Conservation (phyloP, 2,113 vertebrate genomes). For the Archilochus colubris region DNA sequence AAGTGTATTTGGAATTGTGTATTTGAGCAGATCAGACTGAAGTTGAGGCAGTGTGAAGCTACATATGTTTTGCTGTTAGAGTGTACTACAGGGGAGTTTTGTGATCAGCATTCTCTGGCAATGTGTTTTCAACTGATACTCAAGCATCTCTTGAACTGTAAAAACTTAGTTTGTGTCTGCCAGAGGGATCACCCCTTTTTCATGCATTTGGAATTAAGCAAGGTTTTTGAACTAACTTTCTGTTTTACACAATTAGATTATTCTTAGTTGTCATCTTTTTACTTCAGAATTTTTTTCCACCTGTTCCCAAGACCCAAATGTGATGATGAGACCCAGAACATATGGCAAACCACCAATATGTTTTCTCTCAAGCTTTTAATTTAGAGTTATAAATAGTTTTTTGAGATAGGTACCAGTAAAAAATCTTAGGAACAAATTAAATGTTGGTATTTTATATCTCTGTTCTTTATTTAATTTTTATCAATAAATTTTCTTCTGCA, state of each 20-base stretch:
- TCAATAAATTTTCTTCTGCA: background rate
- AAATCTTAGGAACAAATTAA: background rate
- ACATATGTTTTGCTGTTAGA: background rate
- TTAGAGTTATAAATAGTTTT: background rate
- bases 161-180: background rate
- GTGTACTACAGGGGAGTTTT: background rate
- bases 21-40: background rate
- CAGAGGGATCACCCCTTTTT: background rate
- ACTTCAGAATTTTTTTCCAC: background rate
- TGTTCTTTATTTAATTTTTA: background rate
- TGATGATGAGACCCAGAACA: background rate
- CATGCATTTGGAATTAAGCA: background rate
- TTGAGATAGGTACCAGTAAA: background rate
- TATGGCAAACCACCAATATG: background rate
- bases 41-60: background rate
- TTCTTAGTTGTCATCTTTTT: background rate
- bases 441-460: background rate
- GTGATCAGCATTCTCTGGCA: background rate
- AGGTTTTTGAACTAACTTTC: background rate
- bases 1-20: background rate
- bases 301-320: background rate
- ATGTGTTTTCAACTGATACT: background rate
- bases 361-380: background rate
- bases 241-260: background rate
- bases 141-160: background rate